phyloP scores from a whole-genome alignment of 2,888 invertebrate genomes.

The Metacarcinus magister region DNA sequence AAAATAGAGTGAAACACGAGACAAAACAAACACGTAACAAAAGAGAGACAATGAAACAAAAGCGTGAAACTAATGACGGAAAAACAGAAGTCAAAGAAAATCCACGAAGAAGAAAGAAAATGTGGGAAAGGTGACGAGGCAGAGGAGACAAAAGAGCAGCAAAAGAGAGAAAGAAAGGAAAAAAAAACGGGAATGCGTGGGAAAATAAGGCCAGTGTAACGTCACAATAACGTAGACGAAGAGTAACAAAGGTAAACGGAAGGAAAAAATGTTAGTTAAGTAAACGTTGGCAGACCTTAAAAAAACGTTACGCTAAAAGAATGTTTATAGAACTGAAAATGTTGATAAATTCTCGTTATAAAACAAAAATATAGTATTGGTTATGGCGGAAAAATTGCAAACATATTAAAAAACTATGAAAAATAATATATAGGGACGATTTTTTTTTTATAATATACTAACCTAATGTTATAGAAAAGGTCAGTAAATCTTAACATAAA shows the following conservation, averaged over 20 bases:
- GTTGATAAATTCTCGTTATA: background rate
- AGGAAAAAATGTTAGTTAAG: background rate
- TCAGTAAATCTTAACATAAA: no score
- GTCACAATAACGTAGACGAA: background rate
- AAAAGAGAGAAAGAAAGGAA: background rate
- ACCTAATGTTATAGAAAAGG: no score
- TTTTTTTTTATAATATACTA: no score
- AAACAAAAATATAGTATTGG: background rate
- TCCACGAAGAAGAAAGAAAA: background rate
- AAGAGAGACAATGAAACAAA: background rate
- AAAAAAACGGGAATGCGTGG: background rate
- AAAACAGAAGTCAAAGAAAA: slow-evolving; percentile 8
- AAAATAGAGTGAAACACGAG: background rate
- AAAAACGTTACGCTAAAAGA: background rate
- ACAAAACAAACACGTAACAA: background rate
- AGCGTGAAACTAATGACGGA: slow-evolving; percentile 21
- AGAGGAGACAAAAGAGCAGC: background rate
- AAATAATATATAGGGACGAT: no score
- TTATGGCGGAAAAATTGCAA: background rate
- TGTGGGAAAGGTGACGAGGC: background rate
- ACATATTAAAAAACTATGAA: no score
- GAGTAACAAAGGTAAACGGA: background rate
- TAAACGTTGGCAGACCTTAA: background rate
- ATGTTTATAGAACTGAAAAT: background rate
- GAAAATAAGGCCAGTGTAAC: background rate